Evolutionary conservation across 1,140 invertebrate species (phyloP), one percentile per base, ranked within the genome.

Genomic region (Ericerus pela): DNA sequence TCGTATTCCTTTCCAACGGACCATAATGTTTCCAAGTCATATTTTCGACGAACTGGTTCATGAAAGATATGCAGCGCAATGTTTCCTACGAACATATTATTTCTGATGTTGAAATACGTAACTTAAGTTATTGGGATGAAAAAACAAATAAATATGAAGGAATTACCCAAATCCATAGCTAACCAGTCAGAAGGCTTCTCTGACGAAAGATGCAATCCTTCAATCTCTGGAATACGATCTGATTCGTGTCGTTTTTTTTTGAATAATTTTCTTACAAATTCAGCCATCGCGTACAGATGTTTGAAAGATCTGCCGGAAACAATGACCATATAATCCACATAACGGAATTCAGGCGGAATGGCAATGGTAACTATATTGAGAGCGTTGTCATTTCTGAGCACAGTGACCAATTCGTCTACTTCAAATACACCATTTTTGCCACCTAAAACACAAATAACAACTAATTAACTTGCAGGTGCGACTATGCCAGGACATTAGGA

Each of bases 1-100:
- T 95, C 91, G 75, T 77, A 89, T 65, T 88, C 71, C 1, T 77
- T 67, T 8, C 91, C 91, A 31, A 93, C 77, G 43, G 84, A 75
- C 92, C 92, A 96, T 20, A 96, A 68, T 6, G 82, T 84, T 72
- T 96, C 92, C 55, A 96, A 72, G 72, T 96, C 90, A 68, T 91
- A 93, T 37, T 73, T 65, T 59, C 77, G 66, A 62, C 92, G 74
- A 6, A 76, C 73, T 63, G 80, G 70, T 4, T 73, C 67, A 26
- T 79, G 79, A 69, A 95, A 91, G 59, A 96, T 77, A 64, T 96
- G 91, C n/a, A 96, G 65, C 1, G 82, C 82, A 60, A 96, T 94
- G 66, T 95, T 94, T 53, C 83, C 84, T 85, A 65, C 28, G 76
- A 70, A 38, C 63, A 62, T 59, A 55, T n/a, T n/a, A 31, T 51